Evolutionary conservation across 2,888 invertebrate genomes (phyloP).

Genomic region (Dyspetes luteomarginatus): DNA sequence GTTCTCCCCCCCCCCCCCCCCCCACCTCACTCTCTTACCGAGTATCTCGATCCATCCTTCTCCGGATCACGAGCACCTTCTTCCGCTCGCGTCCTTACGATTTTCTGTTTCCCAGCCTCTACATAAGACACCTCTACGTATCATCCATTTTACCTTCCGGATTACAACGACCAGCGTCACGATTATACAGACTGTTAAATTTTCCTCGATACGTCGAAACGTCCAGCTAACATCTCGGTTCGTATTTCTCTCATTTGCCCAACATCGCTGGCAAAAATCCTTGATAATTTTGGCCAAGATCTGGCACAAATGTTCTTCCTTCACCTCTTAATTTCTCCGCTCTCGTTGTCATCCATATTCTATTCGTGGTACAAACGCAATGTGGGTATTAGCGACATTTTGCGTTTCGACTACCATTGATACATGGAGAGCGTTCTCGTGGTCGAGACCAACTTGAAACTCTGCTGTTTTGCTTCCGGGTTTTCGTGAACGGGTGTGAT

Average conservation of each 20-base stretch:
- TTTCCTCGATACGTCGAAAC: background rate
- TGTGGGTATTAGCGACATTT: background rate
- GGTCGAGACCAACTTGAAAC: constrained; percentile 6
- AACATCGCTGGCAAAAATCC: background rate
- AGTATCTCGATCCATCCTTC: constrained; percentile 33
- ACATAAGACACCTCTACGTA: background rate
- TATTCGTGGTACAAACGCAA: background rate
- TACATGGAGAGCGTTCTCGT: background rate
- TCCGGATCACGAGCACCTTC: constrained; percentile 16
- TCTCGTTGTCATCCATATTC: background rate
- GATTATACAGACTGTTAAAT: background rate
- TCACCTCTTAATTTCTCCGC: background rate
- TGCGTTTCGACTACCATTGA: background rate
- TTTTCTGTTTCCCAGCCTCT: constrained; percentile 15
- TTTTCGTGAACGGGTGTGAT: background rate
- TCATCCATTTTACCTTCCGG: background rate
- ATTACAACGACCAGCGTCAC: background rate
- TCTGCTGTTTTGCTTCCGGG: constrained; percentile 8
- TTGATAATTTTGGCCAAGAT: background rate
- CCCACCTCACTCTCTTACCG: background rate
- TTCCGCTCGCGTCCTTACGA: constrained; percentile 30
- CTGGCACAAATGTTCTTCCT: background rate
- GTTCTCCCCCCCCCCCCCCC: background rate
- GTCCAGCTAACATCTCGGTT: background rate
- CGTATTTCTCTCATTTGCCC: background rate